These are phyloP conservation scores for Microctenopoma steveboyesi DNA, from an alignment of 2,797 vertebrate species.

Conservation along the genomic window DNA sequence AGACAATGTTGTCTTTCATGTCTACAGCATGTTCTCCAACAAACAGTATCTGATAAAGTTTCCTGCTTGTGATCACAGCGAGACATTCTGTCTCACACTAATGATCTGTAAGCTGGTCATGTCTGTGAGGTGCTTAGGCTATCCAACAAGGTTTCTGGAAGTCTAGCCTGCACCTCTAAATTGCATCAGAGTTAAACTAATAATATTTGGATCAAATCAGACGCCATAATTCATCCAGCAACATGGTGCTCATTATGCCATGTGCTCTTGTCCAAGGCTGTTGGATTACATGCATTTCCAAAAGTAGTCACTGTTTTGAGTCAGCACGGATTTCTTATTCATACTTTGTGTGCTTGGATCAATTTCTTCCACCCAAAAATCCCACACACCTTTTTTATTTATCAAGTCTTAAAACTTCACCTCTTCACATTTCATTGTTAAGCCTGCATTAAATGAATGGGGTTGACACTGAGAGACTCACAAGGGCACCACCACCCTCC, in stretches of 20 bases:
- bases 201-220: conserved; percentile 33
- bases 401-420: conserved; percentile 17
- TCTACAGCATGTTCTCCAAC: neutral
- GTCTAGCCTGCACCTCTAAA: conserved; percentile 25
- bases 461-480: conserved; percentile 49
- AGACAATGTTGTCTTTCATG: neutral
- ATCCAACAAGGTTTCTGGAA: conserved; percentile 14
- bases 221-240: conserved; percentile 24
- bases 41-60: neutral
- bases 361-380: conserved; percentile 25
- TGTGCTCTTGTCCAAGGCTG: conserved; percentile 13
- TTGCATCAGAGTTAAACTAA: conserved; percentile 36
- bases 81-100: conserved; percentile 6
- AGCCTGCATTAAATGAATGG: conserved; percentile 41
- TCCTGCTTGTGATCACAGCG: conserved; percentile 5
- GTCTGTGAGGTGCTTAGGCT: conserved; percentile 11
- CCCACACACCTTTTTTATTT: conserved; percentile 37
- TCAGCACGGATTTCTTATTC: conserved; percentile 25
- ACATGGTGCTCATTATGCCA: conserved; percentile 32
- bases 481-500: conserved; percentile 47
- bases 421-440: conserved; percentile 32
- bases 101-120: conserved; percentile 15
- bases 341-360: conserved; percentile 13
- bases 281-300: conserved; percentile 32
- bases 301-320: conserved; percentile 16